Conservation (phyloP, 2,113 vertebrate genomes). For the Toxotes chatareus region DNA sequence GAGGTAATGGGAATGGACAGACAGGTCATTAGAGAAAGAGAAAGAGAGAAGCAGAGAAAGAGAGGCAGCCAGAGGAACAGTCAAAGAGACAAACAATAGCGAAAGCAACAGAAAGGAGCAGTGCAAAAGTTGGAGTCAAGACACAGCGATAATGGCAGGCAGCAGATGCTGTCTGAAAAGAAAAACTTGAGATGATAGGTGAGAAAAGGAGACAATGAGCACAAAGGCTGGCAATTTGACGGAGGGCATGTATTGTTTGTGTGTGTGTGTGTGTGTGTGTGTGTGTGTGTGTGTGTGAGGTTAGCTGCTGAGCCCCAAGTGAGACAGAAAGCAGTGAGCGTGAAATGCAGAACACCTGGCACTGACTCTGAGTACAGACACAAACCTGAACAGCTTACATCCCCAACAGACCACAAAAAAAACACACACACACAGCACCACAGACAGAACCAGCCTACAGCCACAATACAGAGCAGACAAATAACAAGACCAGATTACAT, state of each 20-base stretch:
- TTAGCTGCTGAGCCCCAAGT: constrained; percentile 42
- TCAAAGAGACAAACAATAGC: not conserved
- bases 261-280: constrained; percentile 13
- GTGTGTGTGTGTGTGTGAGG: constrained; percentile 5
- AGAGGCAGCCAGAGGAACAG: not conserved
- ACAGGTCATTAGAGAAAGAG: constrained; percentile 43
- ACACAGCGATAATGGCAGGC: constrained; percentile 32
- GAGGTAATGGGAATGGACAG: constrained; percentile 42
- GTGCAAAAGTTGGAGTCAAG: constrained; percentile 45
- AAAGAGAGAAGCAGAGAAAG: constrained; percentile 1
- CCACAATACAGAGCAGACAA: constrained; percentile 28
- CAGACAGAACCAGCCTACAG: constrained; percentile 25
- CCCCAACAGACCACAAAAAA: constrained; percentile 17
- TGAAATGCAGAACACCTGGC: constrained; percentile 75
- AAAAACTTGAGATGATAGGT: constrained; percentile 33
- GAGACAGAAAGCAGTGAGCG: constrained; percentile 52
- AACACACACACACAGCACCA: not conserved
- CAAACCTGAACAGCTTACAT: constrained; percentile 39
- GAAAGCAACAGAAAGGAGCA: not conserved
- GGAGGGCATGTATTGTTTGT: constrained; percentile 6
- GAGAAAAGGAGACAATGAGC: constrained; percentile 30
- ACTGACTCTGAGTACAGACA: constrained; percentile 40
- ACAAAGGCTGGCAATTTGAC: constrained; percentile 17
- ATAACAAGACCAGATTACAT: constrained; percentile 34
- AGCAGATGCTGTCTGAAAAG: constrained; percentile 46